Evolutionary conservation across 2,888 invertebrate genomes (phyloP).

Genomic region (Phalera bucephala): DNA sequence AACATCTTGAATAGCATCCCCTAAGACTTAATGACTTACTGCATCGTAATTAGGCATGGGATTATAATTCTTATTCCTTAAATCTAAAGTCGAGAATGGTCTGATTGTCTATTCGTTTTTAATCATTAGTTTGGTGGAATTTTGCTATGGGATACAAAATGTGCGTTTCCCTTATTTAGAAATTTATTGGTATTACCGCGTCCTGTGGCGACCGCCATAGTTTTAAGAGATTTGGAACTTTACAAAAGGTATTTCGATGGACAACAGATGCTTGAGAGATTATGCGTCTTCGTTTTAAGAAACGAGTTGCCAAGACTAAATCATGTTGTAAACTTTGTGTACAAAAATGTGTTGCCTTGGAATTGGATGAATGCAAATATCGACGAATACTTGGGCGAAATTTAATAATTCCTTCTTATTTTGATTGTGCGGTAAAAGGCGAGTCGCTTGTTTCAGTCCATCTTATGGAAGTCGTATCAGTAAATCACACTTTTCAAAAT

Average conservation of each 20-base stretch:
- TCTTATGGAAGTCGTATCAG: too few relatives aligned
- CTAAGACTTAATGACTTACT: slow-evolving; percentile 70
- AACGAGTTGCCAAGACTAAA: too few relatives aligned
- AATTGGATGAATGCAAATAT: too few relatives aligned
- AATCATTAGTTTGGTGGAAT: slow-evolving; percentile 61
- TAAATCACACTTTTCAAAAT: too few relatives aligned
- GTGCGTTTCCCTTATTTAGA: slow-evolving; percentile 71
- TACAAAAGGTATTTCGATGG: slow-evolving; percentile 33
- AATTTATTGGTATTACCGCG: slow-evolving; percentile 64
- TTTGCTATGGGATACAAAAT: slow-evolving; percentile 71
- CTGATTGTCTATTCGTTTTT: slow-evolving; percentile 26
- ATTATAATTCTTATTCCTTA: slow-evolving; percentile 39
- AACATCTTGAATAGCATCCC: slow-evolving; percentile 79
- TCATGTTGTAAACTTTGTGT: too few relatives aligned
- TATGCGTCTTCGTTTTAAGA: too few relatives aligned
- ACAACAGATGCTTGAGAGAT: slow-evolving; percentile 37
- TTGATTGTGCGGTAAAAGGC: too few relatives aligned
- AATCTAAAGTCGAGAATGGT: slow-evolving; percentile 40
- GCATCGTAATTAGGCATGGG: slow-evolving; percentile 42
- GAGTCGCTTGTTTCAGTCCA: too few relatives aligned
- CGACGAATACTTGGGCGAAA: too few relatives aligned
- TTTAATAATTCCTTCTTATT: too few relatives aligned
- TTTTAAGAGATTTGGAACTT: slow-evolving; percentile 37
- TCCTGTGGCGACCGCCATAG: slow-evolving; percentile 39
- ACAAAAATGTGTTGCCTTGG: too few relatives aligned